Conservation (phyloP, 2,797 vertebrate species). For the Enteromius anoplus region DNA sequence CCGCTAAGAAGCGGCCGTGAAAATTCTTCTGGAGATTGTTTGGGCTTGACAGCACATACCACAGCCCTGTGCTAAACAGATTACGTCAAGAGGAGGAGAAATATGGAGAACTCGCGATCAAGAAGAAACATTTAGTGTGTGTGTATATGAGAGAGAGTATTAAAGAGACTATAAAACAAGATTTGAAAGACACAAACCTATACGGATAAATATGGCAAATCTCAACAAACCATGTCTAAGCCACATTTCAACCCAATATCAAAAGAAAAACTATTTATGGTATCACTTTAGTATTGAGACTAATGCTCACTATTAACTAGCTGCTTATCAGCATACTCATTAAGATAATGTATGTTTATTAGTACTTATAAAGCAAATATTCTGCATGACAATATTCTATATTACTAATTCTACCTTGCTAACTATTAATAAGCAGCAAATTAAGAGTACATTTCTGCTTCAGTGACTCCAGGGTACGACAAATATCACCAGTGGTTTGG, state of each 20-base stretch:
- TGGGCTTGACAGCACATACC: constrained; percentile 53
- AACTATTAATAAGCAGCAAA: no score
- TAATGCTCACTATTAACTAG: background rate
- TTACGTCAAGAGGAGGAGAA: constrained; percentile 45
- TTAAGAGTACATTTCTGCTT: background rate
- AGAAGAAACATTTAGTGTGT: constrained; percentile 37
- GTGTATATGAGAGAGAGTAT: background rate
- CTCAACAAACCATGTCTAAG: background rate
- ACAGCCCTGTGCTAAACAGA: constrained; percentile 48
- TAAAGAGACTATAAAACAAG: constrained; percentile 21
- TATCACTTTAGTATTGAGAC: background rate
- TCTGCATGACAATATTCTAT: no score
- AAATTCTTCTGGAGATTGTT: constrained; percentile 51
- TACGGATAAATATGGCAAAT: constrained; percentile 9
- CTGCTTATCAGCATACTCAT: background rate
- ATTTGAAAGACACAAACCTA: background rate
- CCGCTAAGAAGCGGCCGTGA: constrained; percentile 7
- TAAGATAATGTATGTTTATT: background rate
- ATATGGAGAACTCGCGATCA: constrained; percentile 27
- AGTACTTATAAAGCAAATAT: no score
- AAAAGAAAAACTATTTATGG: no score
- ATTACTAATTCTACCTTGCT: no score
- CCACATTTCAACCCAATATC: background rate
- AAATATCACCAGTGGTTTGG: background rate
- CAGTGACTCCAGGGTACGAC: background rate